Percentiles rank a stretch among this genome's conserved stretches.
phyloP scores from a whole-genome alignment of 2,113 vertebrate genomes.

The Atherinomorus stipes region DNA sequence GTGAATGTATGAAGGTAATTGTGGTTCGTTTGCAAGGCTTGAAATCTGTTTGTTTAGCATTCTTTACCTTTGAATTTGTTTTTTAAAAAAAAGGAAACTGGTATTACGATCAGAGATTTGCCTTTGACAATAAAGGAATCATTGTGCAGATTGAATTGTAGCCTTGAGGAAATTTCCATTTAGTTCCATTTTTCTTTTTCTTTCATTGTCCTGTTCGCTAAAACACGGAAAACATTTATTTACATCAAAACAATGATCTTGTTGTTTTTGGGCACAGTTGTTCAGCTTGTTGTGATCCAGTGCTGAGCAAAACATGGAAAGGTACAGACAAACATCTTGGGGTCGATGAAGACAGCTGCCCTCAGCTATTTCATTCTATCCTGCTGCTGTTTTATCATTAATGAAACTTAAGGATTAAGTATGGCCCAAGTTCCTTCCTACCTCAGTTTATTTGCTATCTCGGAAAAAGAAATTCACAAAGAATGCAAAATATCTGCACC shows the following conservation, averaged over 20 bases:
- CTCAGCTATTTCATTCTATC: conserved; percentile 65
- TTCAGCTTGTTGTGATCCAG: conserved; percentile 48
- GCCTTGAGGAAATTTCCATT: conserved; percentile 42
- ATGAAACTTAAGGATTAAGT: conserved; percentile 83
- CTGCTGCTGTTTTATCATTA: conserved; percentile 80
- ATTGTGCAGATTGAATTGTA: conserved; percentile 51
- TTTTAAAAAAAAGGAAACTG: conserved; percentile 45
- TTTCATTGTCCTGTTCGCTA: conserved; percentile 11
- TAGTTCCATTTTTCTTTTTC: conserved; percentile 17
- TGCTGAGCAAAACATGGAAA: conserved; percentile 69
- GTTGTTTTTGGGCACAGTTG: conserved; percentile 45
- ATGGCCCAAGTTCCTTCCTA: conserved; percentile 90
- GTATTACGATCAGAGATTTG: conserved; percentile 56
- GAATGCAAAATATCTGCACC: conserved; percentile 68
- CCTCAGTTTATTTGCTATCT: conserved; percentile 93
- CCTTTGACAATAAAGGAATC: conserved; percentile 53
- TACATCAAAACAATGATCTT: conserved; percentile 37
- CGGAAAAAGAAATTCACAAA: conserved; percentile 83
- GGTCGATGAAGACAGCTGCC: conserved; percentile 65
- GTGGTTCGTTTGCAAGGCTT: conserved; percentile 86
- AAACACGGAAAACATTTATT: conserved; percentile 35
- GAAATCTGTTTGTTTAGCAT: conserved; percentile 48
- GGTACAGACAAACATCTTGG: conserved; percentile 72
- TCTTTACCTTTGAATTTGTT: conserved; percentile 48
- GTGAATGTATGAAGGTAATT: conserved; percentile 94